Evolutionary conservation across 1,140 invertebrate genomes (phyloP).

Genomic region (Nilaparvata lugens): DNA sequence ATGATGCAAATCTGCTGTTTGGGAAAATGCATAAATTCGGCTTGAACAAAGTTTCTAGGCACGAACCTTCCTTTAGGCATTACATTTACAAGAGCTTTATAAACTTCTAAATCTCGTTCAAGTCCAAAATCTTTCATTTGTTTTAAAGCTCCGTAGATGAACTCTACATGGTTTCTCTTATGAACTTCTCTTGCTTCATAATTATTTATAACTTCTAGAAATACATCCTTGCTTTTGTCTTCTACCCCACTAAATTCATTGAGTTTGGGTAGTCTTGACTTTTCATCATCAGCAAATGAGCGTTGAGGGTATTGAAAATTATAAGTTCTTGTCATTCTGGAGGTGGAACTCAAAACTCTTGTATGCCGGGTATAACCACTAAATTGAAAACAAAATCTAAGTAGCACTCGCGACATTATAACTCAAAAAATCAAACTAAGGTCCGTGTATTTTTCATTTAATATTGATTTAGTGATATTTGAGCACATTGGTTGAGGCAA

Average conservation of each 20-base stretch:
- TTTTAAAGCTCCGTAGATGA: slow-evolving; percentile 80
- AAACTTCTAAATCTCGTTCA: slow-evolving; percentile 81
- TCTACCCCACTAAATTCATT: slow-evolving; percentile 32
- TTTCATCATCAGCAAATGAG: neutral
- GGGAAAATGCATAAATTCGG: slow-evolving; percentile 85
- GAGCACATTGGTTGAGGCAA: too few species aligned
- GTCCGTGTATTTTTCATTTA: too few species aligned
- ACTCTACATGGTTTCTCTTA: slow-evolving; percentile 78
- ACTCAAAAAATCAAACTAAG: too few species aligned
- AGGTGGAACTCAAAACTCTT: too few species aligned
- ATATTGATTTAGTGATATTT: too few species aligned
- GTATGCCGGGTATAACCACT: too few species aligned
- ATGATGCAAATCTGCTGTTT: slow-evolving; percentile 89
- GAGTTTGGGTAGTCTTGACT: neutral
- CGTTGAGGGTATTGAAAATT: too few species aligned
- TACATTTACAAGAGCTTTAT: slow-evolving; percentile 82
- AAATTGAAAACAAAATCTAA: too few species aligned
- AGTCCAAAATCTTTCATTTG: slow-evolving; percentile 87
- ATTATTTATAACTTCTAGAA: slow-evolving; percentile 60
- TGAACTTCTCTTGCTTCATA: slow-evolving; percentile 51
- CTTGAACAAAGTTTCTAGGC: slow-evolving; percentile 68
- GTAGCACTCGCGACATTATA: too few species aligned
- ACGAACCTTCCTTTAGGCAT: slow-evolving; percentile 89
- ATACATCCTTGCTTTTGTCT: slow-evolving; percentile 62
- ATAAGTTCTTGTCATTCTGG: too few species aligned